Evolutionary conservation across 2,797 vertebrate species (phyloP).

Genomic region (Amazonetta brasiliensis): DNA sequence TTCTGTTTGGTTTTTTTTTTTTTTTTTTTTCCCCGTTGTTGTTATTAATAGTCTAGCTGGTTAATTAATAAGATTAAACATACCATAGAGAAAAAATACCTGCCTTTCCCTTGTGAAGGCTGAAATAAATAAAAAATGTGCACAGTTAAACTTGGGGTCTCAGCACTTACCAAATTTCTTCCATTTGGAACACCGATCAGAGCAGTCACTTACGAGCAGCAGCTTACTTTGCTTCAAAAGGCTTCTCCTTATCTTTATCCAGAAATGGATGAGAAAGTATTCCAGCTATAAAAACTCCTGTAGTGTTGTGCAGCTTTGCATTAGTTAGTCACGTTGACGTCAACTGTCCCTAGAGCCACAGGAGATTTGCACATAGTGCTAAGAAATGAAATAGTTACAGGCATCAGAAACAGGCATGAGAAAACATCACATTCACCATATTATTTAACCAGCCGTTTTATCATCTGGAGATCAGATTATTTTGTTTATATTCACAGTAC

Average conservation of each 20-base stretch:
- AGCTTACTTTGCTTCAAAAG: not conserved
- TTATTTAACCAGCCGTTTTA: not conserved
- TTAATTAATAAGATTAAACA: slow-evolving; percentile 50
- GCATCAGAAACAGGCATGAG: not conserved
- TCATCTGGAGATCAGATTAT: not conserved
- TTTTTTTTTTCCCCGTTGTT: not conserved
- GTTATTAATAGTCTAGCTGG: not conserved
- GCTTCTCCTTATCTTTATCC: not conserved
- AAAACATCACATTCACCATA: not conserved
- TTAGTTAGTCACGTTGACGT: not conserved
- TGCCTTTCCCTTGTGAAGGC: slow-evolving; percentile 27
- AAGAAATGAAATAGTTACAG: not conserved
- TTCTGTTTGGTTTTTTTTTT: not conserved
- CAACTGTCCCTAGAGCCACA: not conserved
- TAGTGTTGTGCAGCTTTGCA: not conserved
- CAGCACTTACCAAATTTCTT: not conserved
- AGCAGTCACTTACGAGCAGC: not conserved
- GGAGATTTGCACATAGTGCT: not conserved
- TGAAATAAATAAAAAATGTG: slow-evolving; percentile 40
- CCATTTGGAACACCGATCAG: not conserved
- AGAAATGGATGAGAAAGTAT: not conserved
- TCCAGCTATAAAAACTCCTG: not conserved
- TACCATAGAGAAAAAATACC: slow-evolving; percentile 40
- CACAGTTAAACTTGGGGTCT: not conserved
- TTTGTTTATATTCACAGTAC: not conserved